Conservation (phyloP, 2,113 vertebrate species). For the Corvus cornix region DNA sequence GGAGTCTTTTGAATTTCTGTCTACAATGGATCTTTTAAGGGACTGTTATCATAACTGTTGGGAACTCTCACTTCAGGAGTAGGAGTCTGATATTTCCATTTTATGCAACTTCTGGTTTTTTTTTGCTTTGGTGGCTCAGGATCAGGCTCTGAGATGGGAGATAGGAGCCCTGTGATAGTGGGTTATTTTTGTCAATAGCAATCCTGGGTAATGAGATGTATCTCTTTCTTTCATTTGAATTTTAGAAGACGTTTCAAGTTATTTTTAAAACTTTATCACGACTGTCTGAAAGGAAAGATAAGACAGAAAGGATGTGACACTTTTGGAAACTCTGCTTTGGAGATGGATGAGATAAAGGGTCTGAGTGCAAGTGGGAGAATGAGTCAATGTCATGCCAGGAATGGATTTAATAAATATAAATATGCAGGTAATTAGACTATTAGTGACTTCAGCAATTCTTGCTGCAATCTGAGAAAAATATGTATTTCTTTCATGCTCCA, state of each 20-base stretch:
- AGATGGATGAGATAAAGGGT: background rate
- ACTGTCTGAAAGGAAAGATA: slow-evolving; percentile 7
- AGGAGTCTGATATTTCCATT: background rate
- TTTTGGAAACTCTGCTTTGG: background rate
- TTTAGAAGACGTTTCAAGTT: slow-evolving; percentile 43
- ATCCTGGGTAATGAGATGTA: slow-evolving; percentile 50
- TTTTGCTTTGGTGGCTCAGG: background rate
- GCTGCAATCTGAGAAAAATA: background rate
- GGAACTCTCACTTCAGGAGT: background rate
- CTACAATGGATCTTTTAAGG: background rate
- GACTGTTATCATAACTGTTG: background rate
- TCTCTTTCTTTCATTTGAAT: slow-evolving; percentile 44
- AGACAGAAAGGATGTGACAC: background rate
- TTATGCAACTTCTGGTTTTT: background rate
- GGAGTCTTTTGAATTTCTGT: background rate
- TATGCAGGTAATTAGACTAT: background rate
- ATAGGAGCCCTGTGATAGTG: background rate
- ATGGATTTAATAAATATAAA: background rate
- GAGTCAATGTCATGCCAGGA: background rate
- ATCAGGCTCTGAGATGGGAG: background rate
- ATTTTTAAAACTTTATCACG: slow-evolving; percentile 47
- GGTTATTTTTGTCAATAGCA: slow-evolving; percentile 45
- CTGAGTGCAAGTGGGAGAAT: background rate
- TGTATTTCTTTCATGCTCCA: background rate
- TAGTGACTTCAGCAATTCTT: background rate